Conservation (phyloP, 1,140 invertebrate species). For the Helicorthomorpha holstii region DNA sequence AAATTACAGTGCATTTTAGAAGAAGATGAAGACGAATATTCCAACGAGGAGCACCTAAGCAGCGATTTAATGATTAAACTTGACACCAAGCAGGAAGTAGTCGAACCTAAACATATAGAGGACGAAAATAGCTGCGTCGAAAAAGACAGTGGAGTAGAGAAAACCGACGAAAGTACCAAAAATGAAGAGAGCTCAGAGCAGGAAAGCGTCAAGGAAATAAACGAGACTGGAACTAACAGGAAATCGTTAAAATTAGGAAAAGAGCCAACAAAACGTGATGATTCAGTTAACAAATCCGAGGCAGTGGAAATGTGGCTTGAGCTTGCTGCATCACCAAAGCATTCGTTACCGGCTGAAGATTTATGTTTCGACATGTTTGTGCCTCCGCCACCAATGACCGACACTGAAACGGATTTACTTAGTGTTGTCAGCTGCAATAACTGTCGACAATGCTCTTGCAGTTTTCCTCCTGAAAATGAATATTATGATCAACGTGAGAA, state of each 20-base stretch:
- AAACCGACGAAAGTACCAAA: slow-evolving; percentile 26
- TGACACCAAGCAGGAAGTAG: no score
- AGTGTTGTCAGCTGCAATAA: neutral
- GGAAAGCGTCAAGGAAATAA: slow-evolving; percentile 8
- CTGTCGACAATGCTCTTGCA: neutral
- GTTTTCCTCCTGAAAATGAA: neutral
- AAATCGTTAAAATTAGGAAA: neutral
- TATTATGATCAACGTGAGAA: neutral
- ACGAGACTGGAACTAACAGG: neutral
- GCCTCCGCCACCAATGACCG: neutral
- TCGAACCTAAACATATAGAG: no score
- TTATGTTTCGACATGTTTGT: neutral
- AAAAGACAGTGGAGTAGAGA: slow-evolving; percentile 27
- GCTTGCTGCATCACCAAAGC: neutral
- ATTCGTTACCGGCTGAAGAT: neutral
- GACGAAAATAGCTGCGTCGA: no score
- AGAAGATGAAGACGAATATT: neutral
- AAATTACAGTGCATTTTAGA: neutral
- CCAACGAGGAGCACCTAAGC: neutral
- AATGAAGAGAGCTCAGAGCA: slow-evolving; percentile 29
- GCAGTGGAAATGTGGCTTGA: neutral
- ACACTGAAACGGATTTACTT: neutral
- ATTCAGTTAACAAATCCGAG: neutral
- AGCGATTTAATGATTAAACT: no score
- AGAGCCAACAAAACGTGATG: neutral